Conservation (phyloP, 2,888 invertebrate species). For the Cerceris rybyensis region DNA sequence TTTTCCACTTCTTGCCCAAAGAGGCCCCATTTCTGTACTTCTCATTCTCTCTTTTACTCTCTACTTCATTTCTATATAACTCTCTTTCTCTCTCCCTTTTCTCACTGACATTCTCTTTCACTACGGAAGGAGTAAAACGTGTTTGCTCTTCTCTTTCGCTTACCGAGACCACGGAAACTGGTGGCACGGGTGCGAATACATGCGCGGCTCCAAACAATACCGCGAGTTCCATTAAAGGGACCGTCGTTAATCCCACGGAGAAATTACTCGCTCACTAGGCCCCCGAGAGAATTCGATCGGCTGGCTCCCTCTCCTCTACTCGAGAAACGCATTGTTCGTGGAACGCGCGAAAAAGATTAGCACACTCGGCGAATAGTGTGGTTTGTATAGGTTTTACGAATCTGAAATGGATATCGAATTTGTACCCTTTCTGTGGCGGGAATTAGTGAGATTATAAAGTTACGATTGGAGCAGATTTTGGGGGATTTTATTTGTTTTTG, state of each 20-base stretch:
- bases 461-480: too few relatives aligned
- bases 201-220: conserved; percentile 35
- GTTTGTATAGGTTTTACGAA: too few relatives aligned
- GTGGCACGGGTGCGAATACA: conserved; percentile 9
- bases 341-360: too few relatives aligned
- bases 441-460: background rate
- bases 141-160: background rate
- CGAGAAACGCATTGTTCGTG: background rate
- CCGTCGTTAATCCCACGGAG: conserved; percentile 53
- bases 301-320: background rate
- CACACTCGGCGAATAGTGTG: too few relatives aligned
- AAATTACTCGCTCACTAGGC: conserved; percentile 46
- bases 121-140: conserved; percentile 21
- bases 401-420: background rate
- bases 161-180: conserved; percentile 29
- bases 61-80: background rate
- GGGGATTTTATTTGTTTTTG: too few relatives aligned
- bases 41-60: background rate
- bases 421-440: background rate
- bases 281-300: conserved; percentile 33
- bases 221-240: conserved; percentile 47
- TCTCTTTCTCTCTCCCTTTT: background rate
- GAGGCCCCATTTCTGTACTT: background rate
- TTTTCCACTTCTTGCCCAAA: conserved; percentile 53
- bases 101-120: conserved; percentile 3